A percentile compares a stretch with the other conserved stretches of the same genome.
These are phyloP conservation scores for Cariama cristata DNA, from an alignment of 2,113 vertebrate species.

Conservation along the genomic window DNA sequence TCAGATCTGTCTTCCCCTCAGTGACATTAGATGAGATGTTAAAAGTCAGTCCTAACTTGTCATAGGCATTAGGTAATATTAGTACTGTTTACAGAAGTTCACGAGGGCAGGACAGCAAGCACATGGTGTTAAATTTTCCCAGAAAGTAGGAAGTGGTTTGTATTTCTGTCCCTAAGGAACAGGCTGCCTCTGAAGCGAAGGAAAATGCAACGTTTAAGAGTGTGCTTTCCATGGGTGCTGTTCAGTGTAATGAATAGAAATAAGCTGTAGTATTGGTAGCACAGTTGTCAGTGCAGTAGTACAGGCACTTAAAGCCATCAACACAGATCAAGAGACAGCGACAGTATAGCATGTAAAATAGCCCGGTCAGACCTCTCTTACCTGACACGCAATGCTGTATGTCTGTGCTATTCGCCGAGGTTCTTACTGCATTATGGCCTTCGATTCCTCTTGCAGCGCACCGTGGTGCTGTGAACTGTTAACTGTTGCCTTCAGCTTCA, in stretches of 20 bases:
- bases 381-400: background rate
- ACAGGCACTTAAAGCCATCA: background rate
- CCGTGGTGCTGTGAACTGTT: background rate
- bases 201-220: background rate
- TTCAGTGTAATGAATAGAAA: background rate
- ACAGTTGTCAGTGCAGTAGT: background rate
- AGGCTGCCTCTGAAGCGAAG: background rate
- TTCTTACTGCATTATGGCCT: background rate
- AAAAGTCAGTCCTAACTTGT: background rate
- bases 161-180: background rate
- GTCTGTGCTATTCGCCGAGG: background rate
- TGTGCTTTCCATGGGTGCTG: background rate
- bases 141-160: background rate
- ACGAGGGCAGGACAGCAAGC: background rate
- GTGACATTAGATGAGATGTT: background rate
- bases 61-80: background rate
- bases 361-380: background rate
- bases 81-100: background rate
- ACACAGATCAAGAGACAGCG: background rate
- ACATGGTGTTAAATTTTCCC: background rate
- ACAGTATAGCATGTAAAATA: background rate
- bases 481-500: background rate
- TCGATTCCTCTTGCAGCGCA: background rate
- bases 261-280: background rate
- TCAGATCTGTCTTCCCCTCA: background rate